Evolutionary conservation across 2,113 vertebrate species (phyloP).

Genomic region (Parus major): DNA sequence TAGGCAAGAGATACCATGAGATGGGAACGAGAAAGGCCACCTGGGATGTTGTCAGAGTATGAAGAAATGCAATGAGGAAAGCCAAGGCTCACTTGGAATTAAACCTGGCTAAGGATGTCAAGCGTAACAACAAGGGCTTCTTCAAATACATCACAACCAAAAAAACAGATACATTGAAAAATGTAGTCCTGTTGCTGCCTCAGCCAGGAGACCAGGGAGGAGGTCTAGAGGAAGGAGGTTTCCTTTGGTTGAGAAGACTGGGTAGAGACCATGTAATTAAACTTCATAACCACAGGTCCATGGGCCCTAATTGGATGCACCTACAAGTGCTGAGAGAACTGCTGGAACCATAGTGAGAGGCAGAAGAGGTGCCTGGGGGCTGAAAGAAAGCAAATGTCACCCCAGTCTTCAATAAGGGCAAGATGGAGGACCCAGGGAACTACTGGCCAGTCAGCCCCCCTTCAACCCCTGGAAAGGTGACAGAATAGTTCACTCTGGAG

Average conservation of each 20-base stretch:
- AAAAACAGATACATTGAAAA: not conserved
- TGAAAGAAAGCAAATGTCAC: not conserved
- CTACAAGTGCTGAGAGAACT: not conserved
- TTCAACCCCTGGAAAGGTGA: not conserved
- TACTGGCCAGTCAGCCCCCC: not conserved
- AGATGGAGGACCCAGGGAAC: not conserved
- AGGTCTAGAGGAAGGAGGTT: not conserved
- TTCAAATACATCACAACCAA: not conserved
- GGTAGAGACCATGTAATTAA: not conserved
- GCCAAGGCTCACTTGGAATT: not conserved
- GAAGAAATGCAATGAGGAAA: not conserved
- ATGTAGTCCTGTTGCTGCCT: not conserved
- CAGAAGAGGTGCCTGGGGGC: not conserved
- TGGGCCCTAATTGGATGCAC: not conserved
- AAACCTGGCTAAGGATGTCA: not conserved
- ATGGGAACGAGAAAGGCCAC: not conserved
- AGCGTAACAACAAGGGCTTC: not conserved
- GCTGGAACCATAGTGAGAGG: not conserved
- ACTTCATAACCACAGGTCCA: not conserved
- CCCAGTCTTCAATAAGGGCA: not conserved
- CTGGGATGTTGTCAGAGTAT: not conserved
- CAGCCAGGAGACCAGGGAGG: fast-evolving
- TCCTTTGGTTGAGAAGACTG: not conserved
- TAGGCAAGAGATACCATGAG: not conserved
- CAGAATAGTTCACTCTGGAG: not conserved